A percentile compares a stretch with the other conserved stretches of the same genome.
phyloP scores from a whole-genome alignment of 2,113 vertebrate genomes.

The Eretmochelys imbricata region DNA sequence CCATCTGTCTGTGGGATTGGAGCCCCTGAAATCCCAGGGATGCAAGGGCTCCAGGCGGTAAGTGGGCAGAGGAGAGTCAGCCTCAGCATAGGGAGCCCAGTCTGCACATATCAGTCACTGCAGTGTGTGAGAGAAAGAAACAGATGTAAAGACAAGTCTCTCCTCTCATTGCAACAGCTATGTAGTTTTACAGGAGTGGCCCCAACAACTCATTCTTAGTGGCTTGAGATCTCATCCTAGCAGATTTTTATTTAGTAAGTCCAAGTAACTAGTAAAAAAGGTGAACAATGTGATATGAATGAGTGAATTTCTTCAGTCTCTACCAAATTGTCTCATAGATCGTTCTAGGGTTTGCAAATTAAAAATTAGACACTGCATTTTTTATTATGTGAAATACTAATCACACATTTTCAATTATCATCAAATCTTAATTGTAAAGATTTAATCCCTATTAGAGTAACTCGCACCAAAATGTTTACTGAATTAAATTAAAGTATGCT shows the following conservation, averaged over 20 bases:
- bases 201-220: background rate
- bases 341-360: background rate
- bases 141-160: rapidly evolving
- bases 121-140: background rate
- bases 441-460: background rate
- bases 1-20: rapidly evolving
- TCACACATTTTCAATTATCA: background rate
- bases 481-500: background rate
- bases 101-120: background rate
- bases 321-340: background rate
- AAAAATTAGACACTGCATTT: background rate
- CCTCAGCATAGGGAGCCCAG: too few species aligned
- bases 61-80: background rate
- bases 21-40: background rate
- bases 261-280: background rate
- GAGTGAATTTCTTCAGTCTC: background rate
- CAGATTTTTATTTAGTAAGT: background rate
- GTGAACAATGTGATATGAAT: background rate
- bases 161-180: background rate
- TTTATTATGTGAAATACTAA: background rate
- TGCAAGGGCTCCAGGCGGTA: background rate
- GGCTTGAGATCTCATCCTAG: background rate
- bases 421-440: background rate
- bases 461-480: background rate
- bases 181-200: background rate